Evolutionary conservation across 2,113 vertebrate species (phyloP), one percentile per base, ranked within the genome.

Genomic region (Aramus guarauna): DNA sequence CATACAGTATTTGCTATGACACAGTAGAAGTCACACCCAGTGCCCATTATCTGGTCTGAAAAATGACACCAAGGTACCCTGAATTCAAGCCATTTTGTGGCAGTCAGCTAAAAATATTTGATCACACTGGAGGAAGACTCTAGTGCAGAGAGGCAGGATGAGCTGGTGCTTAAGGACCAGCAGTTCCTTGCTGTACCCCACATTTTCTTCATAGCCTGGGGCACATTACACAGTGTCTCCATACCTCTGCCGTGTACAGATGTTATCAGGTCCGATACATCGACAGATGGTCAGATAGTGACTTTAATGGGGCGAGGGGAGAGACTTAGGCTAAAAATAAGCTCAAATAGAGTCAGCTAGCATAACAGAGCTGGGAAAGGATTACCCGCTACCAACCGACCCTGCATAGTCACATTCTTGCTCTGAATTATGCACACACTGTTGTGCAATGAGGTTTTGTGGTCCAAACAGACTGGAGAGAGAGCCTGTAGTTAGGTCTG

Each of bases 241-340:
- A 85, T 76, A 52, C 62, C 62, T 73, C 27, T 50, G 62, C 58
- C 43, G 72, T 69, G 77, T 93, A 50, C 74, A 82, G 93, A 96
- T 93, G 15, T 88, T 96, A 96, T 97, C 96, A 73, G 27, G 30
- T 39, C 73, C 36, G 56, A 12, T 32, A 21, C 21, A 55, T 0
- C 0, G 5, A 72, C 11, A 96, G 80, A 72, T 64, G 39, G 5
- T 66, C 93, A 58, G 81, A 90, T 79, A 79, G 36, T 1, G 24
- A 21, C 53, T 82, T 90, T 75, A 93, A 45, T 41, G 30, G 73
- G 45, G 53, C 26, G 58, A 66, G 24, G 30, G 55, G 36, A 92
- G 80, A 90, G 30, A 69, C 1, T 22, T 21, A 37, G 29, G 43
- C 74, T 87, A 76, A 94, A 94, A 93, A 94, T 85, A 88, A 72